A percentile compares a stretch with the other conserved stretches of the same genome.
Conservation (phyloP, 1,140 invertebrate genomes). For the Limonius californicus region DNA sequence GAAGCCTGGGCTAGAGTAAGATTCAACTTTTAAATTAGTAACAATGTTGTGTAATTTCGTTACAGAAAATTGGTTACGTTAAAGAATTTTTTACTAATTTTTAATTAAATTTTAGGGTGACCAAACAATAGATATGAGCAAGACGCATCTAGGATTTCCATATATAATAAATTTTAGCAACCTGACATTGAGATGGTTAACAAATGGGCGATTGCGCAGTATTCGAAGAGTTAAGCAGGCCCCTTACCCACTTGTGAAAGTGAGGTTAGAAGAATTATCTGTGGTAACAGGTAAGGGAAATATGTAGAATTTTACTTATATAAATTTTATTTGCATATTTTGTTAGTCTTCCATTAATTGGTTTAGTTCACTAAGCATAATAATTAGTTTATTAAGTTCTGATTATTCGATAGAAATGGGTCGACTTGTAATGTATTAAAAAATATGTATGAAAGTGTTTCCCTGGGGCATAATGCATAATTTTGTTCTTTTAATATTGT, state of each 20-base stretch:
- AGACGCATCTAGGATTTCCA: constrained; percentile 64
- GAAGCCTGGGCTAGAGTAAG: constrained; percentile 69
- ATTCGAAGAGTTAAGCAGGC: constrained; percentile 73
- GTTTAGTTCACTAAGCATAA: too few species aligned
- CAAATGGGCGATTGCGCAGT: constrained; percentile 64
- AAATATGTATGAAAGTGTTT: background rate
- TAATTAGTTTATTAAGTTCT: too few species aligned
- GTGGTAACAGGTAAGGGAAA: constrained; percentile 43
- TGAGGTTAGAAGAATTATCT: constrained; percentile 56
- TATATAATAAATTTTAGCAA: constrained; percentile 79
- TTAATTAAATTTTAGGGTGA: constrained; percentile 55
- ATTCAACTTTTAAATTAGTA: constrained; percentile 2
- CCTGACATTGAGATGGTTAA: constrained; percentile 69
- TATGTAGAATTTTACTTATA: too few species aligned
- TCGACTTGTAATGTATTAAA: too few species aligned
- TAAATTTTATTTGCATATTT: constrained; percentile 5
- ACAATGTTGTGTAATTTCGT: too few species aligned
- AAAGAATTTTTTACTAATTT: constrained; percentile 19
- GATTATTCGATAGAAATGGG: too few species aligned
- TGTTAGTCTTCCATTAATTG: background rate
- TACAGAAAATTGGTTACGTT: background rate
- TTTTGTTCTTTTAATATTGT: too few species aligned
- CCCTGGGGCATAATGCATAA: too few species aligned
- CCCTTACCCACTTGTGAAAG: constrained; percentile 73
- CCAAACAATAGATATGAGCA: constrained; percentile 69